A percentile compares a stretch with the other conserved stretches of the same genome.
phyloP scores from a whole-genome alignment of 2,113 vertebrate species.

The Rhynchopsitta pachyrhyncha region DNA sequence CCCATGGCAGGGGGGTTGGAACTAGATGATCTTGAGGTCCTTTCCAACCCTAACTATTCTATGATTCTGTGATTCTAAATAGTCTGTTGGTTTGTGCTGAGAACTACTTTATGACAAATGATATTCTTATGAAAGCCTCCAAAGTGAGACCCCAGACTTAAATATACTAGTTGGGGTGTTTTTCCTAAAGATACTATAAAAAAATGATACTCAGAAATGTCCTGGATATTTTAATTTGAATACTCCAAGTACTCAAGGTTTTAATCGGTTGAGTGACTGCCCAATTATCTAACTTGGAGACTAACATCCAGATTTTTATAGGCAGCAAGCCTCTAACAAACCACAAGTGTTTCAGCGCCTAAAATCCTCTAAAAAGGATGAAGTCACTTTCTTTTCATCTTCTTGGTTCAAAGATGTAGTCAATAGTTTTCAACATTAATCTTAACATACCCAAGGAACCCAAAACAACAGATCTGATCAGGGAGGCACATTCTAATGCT shows the following conservation, averaged over 20 bases:
- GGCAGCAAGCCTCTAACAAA: neutral
- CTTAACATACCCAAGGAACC: neutral
- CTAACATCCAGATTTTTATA: neutral
- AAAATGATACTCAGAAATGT: neutral
- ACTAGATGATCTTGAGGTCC: no score
- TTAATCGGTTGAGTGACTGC: neutral
- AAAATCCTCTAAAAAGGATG: neutral
- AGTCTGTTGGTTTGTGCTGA: neutral
- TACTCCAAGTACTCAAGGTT: neutral
- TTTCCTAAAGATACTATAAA: neutral
- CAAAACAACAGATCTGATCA: neutral
- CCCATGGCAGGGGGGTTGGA: no score
- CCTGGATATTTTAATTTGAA: neutral
- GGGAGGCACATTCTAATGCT: neutral
- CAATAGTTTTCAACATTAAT: neutral
- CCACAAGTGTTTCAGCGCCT: neutral
- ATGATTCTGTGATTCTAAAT: neutral
- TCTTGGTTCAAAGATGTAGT: neutral
- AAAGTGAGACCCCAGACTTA: neutral
- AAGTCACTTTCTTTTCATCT: neutral
- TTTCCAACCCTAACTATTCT: no score
- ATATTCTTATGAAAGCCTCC: neutral
- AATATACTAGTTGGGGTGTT: neutral
- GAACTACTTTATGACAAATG: neutral
- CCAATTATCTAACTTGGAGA: neutral